These are phyloP conservation scores for Epinotia brunnichana DNA, from an alignment of 2,888 invertebrate species.

Conservation along the genomic window DNA sequence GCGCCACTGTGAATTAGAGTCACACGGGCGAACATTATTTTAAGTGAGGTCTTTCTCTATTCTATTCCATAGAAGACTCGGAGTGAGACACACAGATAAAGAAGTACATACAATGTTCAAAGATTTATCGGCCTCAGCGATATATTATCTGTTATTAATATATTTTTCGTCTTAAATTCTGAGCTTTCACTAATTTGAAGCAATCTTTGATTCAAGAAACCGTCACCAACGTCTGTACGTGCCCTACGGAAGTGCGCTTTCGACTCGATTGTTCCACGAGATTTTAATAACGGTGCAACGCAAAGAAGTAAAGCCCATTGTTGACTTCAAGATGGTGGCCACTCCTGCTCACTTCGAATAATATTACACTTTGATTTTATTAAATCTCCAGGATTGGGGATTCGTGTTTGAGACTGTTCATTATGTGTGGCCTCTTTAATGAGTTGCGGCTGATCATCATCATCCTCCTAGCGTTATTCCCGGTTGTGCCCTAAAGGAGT, in stretches of 20 bases:
- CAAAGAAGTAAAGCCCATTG: conserved; percentile 79
- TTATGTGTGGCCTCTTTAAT: neutral
- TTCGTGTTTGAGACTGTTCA: conserved; percentile 5
- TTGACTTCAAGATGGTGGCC: conserved; percentile 76
- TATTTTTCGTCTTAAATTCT: neutral
- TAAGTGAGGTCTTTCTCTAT: too few species aligned
- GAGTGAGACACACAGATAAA: too few species aligned
- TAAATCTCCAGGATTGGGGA: conserved; percentile 48
- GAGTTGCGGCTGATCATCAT: conserved; percentile 1
- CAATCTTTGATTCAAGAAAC: conserved; percentile 16
- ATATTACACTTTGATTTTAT: conserved; percentile 65
- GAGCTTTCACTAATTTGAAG: neutral
- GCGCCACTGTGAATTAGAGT: too few species aligned
- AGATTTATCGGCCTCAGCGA: neutral
- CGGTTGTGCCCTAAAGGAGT: too few species aligned
- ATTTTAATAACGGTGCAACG: conserved; percentile 84
- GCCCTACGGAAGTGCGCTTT: conserved; percentile 79
- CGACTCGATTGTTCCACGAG: conserved; percentile 83
- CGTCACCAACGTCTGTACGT: conserved; percentile 62
- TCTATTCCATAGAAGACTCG: too few species aligned
- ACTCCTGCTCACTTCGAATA: conserved; percentile 55
- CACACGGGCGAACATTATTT: too few species aligned
- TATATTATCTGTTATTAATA: neutral
- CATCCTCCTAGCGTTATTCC: too few species aligned
- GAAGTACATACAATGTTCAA: too few species aligned